Evolutionary conservation across 2,888 invertebrate species (phyloP), one percentile per base, ranked within the genome.

Genomic region (Drosophila anceps): DNA sequence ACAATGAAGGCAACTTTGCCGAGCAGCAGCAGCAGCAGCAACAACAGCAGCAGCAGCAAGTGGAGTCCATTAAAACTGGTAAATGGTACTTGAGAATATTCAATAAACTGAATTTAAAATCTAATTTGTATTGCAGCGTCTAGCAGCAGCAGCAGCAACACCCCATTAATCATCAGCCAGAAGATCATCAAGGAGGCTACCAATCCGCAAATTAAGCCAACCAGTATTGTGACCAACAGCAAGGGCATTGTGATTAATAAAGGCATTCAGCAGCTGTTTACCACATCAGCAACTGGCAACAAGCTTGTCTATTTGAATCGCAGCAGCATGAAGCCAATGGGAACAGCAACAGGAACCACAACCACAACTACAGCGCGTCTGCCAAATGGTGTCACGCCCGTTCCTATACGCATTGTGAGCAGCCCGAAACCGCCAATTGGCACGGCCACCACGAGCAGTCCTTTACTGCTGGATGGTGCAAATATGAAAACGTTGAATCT

Each of bases 1-100:
- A 95, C 77, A 95, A 94, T 74, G 93, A 93, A 39, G 93, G 93
- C 4, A 93, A 83, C 46, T 79, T 88, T 24, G 68, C 81, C 5
- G 90, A 85, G 1, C 78, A 82, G 81, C 77, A 84, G 8, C 58
- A 63, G 44, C 51, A 73, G 5, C 62, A 63, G 2, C 68, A 66
- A 1, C 50, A 18, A 5, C 50, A 31, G 12, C 58, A 63, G 41
- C 51, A 72, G 10, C 61, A 64, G 1, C 68, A 39, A 18, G 18
- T 10, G 6, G 54, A 55, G 20, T 61, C 37, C 63, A 35, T 69
- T 53, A 88, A 63, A 69, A 65, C 69, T 57, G 69, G 89, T 90
- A 68, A 80, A 15, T 12, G 10, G 9, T 15, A 6, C 1, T 10
- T 6, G 7, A 1, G 12, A 33, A 27, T 18, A 7, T 39, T 0